phyloP scores from a whole-genome alignment of 2,888 invertebrate genomes.

The Ceraclea dissimilis region DNA sequence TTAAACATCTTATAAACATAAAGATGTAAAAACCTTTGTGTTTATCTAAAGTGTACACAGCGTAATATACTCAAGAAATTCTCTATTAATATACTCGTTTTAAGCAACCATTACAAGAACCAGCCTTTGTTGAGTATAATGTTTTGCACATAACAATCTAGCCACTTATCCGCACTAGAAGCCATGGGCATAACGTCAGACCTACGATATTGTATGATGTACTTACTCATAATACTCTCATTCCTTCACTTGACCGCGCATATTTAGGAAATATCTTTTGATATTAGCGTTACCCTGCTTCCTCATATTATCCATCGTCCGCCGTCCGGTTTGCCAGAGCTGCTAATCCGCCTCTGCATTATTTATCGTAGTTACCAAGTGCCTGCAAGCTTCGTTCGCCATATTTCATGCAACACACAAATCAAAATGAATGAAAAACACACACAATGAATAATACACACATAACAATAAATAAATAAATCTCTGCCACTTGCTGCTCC shows the following conservation, averaged over 20 bases:
- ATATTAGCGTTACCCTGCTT: background rate
- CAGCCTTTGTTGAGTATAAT: too few relatives aligned
- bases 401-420: background rate
- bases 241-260: conserved; percentile 3
- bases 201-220: background rate
- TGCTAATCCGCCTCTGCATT: conserved; percentile 5
- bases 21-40: too few relatives aligned
- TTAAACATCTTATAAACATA: too few relatives aligned
- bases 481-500: too few relatives aligned
- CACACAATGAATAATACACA: too few relatives aligned
- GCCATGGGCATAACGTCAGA: background rate
- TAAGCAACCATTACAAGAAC: too few relatives aligned
- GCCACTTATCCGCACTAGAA: too few relatives aligned
- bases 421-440: background rate
- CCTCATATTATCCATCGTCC: conserved; percentile 2
- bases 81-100: too few relatives aligned
- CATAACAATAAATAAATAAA: too few relatives aligned
- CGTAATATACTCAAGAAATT: too few relatives aligned
- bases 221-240: background rate
- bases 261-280: conserved; percentile 2
- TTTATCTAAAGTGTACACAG: too few relatives aligned
- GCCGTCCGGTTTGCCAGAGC: background rate
- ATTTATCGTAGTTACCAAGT: background rate
- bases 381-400: background rate
- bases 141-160: too few relatives aligned